Conservation (phyloP, 2,888 invertebrate genomes). For the Neocrepidodera transversa region DNA sequence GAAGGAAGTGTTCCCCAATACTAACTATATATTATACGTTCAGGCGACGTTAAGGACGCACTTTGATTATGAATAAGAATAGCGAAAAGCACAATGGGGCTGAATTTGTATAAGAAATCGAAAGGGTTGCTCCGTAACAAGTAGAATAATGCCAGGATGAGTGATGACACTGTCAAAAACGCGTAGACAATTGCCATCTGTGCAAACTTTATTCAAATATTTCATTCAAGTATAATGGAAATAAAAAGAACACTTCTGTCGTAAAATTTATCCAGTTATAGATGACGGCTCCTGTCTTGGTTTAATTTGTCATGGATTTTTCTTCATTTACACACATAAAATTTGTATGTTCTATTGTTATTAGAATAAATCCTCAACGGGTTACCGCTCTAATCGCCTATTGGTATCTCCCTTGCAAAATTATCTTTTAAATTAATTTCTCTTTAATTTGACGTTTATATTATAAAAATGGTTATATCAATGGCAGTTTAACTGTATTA, state of each 20-base stretch:
- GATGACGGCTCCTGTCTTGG: neutral
- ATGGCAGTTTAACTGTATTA: too few species aligned
- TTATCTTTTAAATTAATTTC: too few species aligned
- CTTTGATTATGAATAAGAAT: slow-evolving; percentile 52
- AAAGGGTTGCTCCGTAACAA: slow-evolving; percentile 45
- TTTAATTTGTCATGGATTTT: slow-evolving; percentile 3
- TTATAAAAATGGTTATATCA: too few species aligned
- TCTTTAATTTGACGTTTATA: too few species aligned
- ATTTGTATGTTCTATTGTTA: neutral
- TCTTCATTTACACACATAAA: neutral
- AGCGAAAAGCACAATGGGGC: slow-evolving; percentile 49
- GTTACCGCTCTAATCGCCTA: neutral
- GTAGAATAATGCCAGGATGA: slow-evolving; percentile 47
- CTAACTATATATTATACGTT: slow-evolving; percentile 43
- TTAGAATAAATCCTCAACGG: too few species aligned
- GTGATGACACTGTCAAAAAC: slow-evolving; percentile 53
- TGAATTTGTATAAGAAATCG: slow-evolving; percentile 56
- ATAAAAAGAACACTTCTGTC: slow-evolving; percentile 15
- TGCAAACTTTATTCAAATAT: slow-evolving; percentile 37
- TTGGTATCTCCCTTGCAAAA: slow-evolving; percentile 1
- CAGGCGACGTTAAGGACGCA: slow-evolving; percentile 45
- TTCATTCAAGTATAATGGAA: slow-evolving; percentile 6
- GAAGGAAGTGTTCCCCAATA: slow-evolving; percentile 24
- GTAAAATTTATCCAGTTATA: slow-evolving; percentile 13
- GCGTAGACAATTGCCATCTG: slow-evolving; percentile 40